These are phyloP conservation scores for Helostoma temminkii DNA, from an alignment of 2,797 vertebrate species.

Conservation along the genomic window DNA sequence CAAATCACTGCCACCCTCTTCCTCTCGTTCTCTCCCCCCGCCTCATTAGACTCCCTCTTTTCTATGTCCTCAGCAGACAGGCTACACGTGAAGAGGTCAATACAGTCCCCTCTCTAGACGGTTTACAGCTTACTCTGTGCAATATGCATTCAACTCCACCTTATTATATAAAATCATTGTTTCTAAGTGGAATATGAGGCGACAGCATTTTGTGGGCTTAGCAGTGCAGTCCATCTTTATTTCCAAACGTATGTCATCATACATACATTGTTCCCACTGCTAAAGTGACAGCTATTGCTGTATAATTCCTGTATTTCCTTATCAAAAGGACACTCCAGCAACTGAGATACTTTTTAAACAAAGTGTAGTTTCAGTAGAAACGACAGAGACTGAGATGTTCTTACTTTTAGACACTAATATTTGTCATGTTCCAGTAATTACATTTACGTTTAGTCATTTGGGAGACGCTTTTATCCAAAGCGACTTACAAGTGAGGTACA, in stretches of 20 bases:
- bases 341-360: background rate
- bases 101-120: conserved; percentile 17
- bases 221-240: conserved; percentile 3
- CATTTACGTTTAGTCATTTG: too few relatives aligned
- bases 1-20: conserved; percentile 6
- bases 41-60: conserved; percentile 2
- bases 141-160: conserved; percentile 34
- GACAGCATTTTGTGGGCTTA: background rate
- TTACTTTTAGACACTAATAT: background rate
- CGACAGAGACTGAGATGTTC: background rate
- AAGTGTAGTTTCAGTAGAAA: background rate
- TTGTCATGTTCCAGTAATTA: too few relatives aligned
- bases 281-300: conserved; percentile 1
- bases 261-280: conserved; percentile 2
- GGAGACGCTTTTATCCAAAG: too few relatives aligned
- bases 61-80: conserved; percentile 17
- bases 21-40: background rate
- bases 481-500: too few relatives aligned
- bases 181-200: conserved; percentile 15
- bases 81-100: conserved; percentile 27
- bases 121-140: conserved; percentile 50
- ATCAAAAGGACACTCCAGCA: conserved; percentile 9
- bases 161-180: conserved; percentile 19
- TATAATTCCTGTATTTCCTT: background rate
- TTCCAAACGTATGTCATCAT: background rate